Conservation (phyloP, 1,140 invertebrate species). For the Tetragonula clypearis region DNA sequence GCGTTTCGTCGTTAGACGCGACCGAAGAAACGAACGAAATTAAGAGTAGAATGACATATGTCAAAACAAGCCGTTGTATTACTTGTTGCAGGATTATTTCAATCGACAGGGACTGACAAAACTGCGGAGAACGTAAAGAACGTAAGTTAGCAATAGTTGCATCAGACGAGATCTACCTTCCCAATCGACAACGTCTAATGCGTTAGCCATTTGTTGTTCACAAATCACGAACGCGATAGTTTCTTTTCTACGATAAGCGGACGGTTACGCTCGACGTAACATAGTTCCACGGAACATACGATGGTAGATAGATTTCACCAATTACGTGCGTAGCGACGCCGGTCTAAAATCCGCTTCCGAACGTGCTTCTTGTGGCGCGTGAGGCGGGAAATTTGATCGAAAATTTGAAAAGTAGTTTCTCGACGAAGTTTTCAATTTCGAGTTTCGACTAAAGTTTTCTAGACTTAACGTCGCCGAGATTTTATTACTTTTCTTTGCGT, state of each 20-base stretch:
- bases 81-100: constrained; percentile 4
- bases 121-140: neutral
- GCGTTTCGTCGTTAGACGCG: neutral
- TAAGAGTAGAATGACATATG: constrained; percentile 1
- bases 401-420: neutral
- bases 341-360: neutral
- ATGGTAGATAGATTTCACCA: constrained; percentile 21
- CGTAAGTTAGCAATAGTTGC: neutral
- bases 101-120: neutral
- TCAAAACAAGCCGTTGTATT: constrained; percentile 28
- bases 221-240: constrained; percentile 22
- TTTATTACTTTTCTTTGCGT: too few species aligned
- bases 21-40: neutral
- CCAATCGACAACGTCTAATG: constrained; percentile 60
- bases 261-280: constrained; percentile 49
- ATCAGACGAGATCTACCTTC: constrained; percentile 57
- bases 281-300: constrained; percentile 37
- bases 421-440: too few species aligned
- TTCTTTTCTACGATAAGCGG: constrained; percentile 11
- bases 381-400: neutral
- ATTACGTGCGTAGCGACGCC: neutral
- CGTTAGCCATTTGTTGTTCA: constrained; percentile 64
- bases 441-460: neutral
- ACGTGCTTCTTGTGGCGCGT: neutral
- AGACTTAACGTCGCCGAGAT: neutral